phyloP scores from a whole-genome alignment of 1,140 invertebrate genomes.

The Bradysia coprophila region DNA sequence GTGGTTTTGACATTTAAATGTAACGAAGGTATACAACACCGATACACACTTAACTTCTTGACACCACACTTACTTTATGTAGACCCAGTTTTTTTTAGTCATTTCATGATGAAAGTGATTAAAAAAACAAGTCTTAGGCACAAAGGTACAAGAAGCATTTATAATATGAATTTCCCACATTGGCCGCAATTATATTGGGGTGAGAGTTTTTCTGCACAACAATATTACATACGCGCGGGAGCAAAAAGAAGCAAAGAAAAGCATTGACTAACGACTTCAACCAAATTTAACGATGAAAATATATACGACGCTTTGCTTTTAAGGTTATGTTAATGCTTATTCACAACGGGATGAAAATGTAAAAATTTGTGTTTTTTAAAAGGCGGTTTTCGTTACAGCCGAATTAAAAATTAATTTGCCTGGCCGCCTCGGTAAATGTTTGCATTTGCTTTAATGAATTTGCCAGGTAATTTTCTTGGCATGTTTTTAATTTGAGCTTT shows the following conservation, averaged over 20 bases:
- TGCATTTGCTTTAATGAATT: background rate
- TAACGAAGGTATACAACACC: too few relatives aligned
- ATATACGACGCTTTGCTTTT: too few relatives aligned
- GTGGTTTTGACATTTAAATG: too few relatives aligned
- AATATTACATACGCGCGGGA: too few relatives aligned
- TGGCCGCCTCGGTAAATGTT: background rate
- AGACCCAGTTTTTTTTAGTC: background rate
- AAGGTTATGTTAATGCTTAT: background rate
- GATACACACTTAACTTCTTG: too few relatives aligned
- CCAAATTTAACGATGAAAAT: background rate
- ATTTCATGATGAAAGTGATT: background rate
- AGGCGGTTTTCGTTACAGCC: background rate
- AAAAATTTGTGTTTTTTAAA: background rate
- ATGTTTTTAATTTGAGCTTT: background rate
- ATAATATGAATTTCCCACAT: too few relatives aligned
- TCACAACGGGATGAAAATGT: background rate
- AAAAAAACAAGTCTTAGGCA: background rate
- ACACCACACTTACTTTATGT: too few relatives aligned
- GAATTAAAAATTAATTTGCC: background rate
- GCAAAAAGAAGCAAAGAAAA: too few relatives aligned
- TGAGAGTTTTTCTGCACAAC: background rate
- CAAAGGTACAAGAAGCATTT: too few relatives aligned
- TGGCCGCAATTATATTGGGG: background rate
- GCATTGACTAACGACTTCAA: background rate
- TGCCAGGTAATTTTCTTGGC: background rate